Evolutionary conservation across 2,888 invertebrate genomes (phyloP).

Genomic region (Cephus spinipes): DNA sequence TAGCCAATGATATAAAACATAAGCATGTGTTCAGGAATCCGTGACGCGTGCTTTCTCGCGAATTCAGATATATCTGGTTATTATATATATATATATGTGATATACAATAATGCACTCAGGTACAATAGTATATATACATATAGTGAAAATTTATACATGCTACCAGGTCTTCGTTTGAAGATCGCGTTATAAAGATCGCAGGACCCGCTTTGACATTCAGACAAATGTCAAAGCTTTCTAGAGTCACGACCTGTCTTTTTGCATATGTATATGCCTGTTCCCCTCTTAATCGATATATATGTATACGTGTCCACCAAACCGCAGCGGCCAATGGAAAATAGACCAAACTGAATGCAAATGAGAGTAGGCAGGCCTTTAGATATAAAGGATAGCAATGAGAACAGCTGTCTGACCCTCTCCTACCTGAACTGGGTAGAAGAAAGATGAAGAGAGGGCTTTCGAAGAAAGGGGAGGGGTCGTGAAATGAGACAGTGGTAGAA

Average conservation of each 20-base stretch:
- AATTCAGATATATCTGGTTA: no score
- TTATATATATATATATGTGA: neutral
- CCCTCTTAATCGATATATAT: neutral
- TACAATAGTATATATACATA: neutral
- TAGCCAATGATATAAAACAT: neutral
- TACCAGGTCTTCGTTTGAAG: neutral
- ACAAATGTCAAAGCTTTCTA: neutral
- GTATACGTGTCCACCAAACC: neutral
- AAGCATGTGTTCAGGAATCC: neutral
- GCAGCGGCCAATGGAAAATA: neutral
- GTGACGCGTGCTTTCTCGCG: neutral
- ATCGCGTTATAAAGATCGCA: neutral
- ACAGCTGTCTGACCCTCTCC: neutral
- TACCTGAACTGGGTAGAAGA: conserved; percentile 20
- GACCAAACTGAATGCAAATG: neutral
- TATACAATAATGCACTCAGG: no score
- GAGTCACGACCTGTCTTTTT: neutral
- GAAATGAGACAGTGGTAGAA: conserved; percentile 55
- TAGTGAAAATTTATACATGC: neutral
- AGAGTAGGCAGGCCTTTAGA: neutral
- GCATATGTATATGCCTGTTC: neutral
- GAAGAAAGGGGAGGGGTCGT: conserved; percentile 55
- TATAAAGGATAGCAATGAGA: neutral
- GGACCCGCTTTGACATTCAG: neutral
- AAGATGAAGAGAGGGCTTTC: conserved; percentile 30